Evolutionary conservation across 1,140 invertebrate genomes (phyloP).

Genomic region (Helicoverpa zea): DNA sequence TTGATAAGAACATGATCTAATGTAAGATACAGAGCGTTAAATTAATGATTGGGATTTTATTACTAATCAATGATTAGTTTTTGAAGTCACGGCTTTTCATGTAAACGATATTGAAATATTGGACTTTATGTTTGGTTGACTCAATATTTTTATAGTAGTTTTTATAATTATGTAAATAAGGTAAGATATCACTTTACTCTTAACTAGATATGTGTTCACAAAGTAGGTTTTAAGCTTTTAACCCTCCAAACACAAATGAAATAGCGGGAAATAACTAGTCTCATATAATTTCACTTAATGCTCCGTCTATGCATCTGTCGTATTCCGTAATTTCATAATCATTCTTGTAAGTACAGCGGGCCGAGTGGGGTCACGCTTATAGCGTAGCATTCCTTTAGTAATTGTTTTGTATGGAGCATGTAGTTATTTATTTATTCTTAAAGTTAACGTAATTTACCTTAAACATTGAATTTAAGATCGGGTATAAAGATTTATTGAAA

Average conservation of each 20-base stretch:
- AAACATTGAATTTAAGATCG: not conserved
- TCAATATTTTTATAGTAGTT: no score
- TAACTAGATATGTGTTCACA: no score
- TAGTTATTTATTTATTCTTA: not conserved
- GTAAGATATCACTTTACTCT: no score
- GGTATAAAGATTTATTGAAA: not conserved
- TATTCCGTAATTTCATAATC: slow-evolving; percentile 17
- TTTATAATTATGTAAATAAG: no score
- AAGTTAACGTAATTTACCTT: no score
- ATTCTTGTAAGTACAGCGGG: not conserved
- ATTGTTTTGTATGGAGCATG: slow-evolving; percentile 10
- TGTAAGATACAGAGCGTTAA: slow-evolving; percentile 35
- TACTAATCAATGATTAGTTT: slow-evolving; percentile 32
- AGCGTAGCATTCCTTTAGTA: not conserved
- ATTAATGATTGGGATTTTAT: slow-evolving; percentile 41
- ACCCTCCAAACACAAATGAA: no score
- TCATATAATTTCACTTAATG: slow-evolving; percentile 13
- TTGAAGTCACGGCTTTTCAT: slow-evolving; percentile 21
- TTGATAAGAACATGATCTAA: slow-evolving; percentile 41
- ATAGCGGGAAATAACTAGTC: not conserved
- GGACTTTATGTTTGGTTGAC: not conserved
- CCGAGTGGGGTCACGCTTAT: slow-evolving; percentile 3
- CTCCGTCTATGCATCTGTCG: slow-evolving; percentile 14
- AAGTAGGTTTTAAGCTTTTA: no score
- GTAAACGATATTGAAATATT: slow-evolving; percentile 11